phyloP scores from a whole-genome alignment of 2,888 invertebrate genomes.

The Tenthredo distinguenda region DNA sequence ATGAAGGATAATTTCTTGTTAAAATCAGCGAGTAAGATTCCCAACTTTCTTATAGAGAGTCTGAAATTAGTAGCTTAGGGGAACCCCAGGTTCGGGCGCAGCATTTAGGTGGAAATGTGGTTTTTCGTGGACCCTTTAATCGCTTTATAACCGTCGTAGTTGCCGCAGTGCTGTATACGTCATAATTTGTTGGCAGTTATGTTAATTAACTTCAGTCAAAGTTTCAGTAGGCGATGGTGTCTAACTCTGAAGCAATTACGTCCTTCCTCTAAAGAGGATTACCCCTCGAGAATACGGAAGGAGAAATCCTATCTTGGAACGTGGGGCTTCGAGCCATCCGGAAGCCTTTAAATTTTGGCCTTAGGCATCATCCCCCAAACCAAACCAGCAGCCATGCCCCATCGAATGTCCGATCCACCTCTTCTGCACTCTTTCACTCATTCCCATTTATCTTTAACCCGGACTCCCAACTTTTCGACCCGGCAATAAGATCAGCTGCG shows the following conservation, averaged over 20 bases:
- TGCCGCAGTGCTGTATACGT: slow-evolving; percentile 25
- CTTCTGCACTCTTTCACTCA: neutral
- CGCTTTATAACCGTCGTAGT: slow-evolving; percentile 38
- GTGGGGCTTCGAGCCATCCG: slow-evolving; percentile 47
- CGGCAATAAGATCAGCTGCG: neutral
- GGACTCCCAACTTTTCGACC: neutral
- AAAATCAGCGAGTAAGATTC: neutral
- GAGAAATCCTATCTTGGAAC: slow-evolving; percentile 42
- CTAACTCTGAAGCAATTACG: slow-evolving; percentile 50
- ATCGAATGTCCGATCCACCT: slow-evolving; percentile 13
- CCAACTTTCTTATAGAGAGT: neutral
- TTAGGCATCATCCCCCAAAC: slow-evolving; percentile 15
- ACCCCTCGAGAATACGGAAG: slow-evolving; percentile 48
- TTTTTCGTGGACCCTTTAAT: slow-evolving; percentile 41
- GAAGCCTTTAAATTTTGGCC: slow-evolving; percentile 52
- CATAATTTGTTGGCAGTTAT: slow-evolving; percentile 52
- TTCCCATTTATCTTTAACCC: slow-evolving; percentile 16
- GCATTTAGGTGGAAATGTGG: slow-evolving; percentile 11
- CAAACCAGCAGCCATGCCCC: neutral
- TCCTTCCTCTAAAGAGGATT: slow-evolving; percentile 49
- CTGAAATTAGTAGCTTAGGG: neutral
- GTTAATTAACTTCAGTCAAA: slow-evolving; percentile 46
- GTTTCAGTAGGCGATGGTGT: slow-evolving; percentile 39
- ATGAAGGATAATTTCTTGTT: neutral
- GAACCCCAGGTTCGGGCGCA: neutral